Base-by-base conservation (phyloP, 2,888 invertebrate genomes). In the Diaphora mendica region DNA sequence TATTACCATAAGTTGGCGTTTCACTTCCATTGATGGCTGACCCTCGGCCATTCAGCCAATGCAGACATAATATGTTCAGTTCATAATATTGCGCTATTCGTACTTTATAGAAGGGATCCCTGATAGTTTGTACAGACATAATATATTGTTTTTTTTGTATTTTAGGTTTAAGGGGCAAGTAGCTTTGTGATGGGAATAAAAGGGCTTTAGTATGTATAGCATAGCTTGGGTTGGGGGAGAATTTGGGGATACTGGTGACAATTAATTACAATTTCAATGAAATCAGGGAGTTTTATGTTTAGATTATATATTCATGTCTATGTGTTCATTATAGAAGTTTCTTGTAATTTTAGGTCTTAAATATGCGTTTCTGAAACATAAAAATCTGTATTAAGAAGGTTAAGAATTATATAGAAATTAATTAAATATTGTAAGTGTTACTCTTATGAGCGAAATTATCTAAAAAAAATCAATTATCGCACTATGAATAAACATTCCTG, bases 1-100 rank as follows among this genome's bases (percentile, higher is more conserved):
- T 78, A 86, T 86, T 86, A 86, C 86, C 85, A 86, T 86, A 86
- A 86, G 82, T 78, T 75, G 67, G 64, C 81, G 75, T 83, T 81
- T 79, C 78, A 74, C 75, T 84, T 64, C 81, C 77, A 84, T 84
- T 82, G 84, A 84, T 82, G 78, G 77, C 74, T 78, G 77, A 80
- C 85, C 84, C 84, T 82, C 80, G 81, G 76, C 80, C 79, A 80
- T 85, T 85, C 86, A 81, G 74, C 77, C 78, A 75, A 79, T 81
- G 80, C 84, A 83, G 79, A 80, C 81, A 77, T 82, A 83, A 81
- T 82, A 81, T 78, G 83, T 75, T 72, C 77, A 83, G 78, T 79
- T 83, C 83, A 83, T 85, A 82, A 84, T 81, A 84, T 77, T 79
- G 82, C 78, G 67, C 78, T 77, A 39, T 62, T 44, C 42, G 48